A percentile compares a stretch with the other conserved stretches of the same genome.
These are phyloP conservation scores for Ochotona curzoniae DNA, from an alignment of 2,113 vertebrate species.

Conservation along the genomic window DNA sequence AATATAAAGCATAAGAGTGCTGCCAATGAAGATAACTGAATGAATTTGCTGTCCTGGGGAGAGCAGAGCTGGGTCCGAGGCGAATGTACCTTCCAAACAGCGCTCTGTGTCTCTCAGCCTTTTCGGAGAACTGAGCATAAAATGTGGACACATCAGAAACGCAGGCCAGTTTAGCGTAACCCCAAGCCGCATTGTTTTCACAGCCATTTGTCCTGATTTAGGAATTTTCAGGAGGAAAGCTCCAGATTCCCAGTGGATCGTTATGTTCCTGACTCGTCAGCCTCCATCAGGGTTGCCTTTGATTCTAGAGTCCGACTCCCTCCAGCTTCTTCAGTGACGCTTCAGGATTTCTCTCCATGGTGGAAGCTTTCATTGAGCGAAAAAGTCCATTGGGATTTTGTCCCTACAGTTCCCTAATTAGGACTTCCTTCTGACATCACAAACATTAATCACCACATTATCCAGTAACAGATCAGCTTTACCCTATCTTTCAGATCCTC, in stretches of 20 bases:
- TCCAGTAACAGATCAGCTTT: slow-evolving; percentile 68
- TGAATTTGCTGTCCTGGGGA: slow-evolving; percentile 21
- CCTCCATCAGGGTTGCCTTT: slow-evolving; percentile 59
- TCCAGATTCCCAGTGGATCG: slow-evolving; percentile 41
- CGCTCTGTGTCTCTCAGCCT: not conserved
- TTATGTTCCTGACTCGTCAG: slow-evolving; percentile 59
- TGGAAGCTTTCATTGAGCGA: slow-evolving; percentile 70
- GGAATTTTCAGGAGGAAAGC: slow-evolving; percentile 47
- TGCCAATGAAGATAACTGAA: not conserved
- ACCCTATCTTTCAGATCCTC: slow-evolving; percentile 52
- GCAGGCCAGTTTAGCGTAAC: not conserved
- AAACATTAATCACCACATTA: slow-evolving; percentile 72
- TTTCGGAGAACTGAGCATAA: not conserved
- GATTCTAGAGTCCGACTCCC: slow-evolving; percentile 69
- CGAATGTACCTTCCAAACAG: not conserved
- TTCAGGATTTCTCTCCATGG: slow-evolving; percentile 56
- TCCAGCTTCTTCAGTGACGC: slow-evolving; percentile 69
- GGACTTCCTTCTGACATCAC: slow-evolving; percentile 65
- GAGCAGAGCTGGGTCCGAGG: not conserved
- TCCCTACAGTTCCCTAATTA: slow-evolving; percentile 74
- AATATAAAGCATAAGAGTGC: not conserved
- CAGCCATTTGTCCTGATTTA: slow-evolving; percentile 63
- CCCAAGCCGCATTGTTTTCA: slow-evolving; percentile 69
- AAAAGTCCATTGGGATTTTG: slow-evolving; percentile 67
- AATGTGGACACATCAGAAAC: slow-evolving; percentile 37